Evolutionary conservation across 2,888 invertebrate genomes (phyloP), one percentile per base, ranked within the genome.

Genomic region (Drosophila rubida): DNA sequence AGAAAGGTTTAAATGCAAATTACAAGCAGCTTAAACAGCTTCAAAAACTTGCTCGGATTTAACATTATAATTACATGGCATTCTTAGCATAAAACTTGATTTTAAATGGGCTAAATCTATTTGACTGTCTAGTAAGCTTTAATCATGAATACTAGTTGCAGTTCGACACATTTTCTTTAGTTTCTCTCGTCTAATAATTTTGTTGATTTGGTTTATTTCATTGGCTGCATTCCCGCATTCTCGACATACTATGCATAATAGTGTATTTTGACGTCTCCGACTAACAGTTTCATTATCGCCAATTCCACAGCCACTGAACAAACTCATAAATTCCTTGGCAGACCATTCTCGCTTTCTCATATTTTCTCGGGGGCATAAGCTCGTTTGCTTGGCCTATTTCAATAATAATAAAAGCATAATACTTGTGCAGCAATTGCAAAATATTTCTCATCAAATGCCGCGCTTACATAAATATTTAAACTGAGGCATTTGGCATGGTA

Each of bases 401-500:
- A 80, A 83, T 69, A 83, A 74, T 71, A 77, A 70, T 82, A 77
- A 86, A 79, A 74, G 70, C 70, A 60, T 70, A 85, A 70, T 79
- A 69, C 64, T 70, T 59, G 35, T 48, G 62, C 61, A 63, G 75
- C 72, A 68, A 79, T 76, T 57, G 76, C 57, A 51, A 74, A 83
- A 69, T 67, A 74, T 74, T 86, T 74, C 67, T 54, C 64, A 60
- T 65, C 55, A 83, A 79, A 77, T 77, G 60, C 58, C 59, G 71
- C 67, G 78, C 66, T 75, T 75, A 65, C 50, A 80, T 78, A 83
- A 83, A 84, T 83, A 75, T 84, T 84, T 87, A 78, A 78, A 60
- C 69, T 75, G 55, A 69, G 63, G 35, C 66, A 64, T 49, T 51
- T 51, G 68, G 65, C 76, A 81, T 72, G 67, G 58, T 71, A 65